Evolutionary conservation across 2,113 vertebrate species (phyloP), one percentile per base, ranked within the genome.

Genomic region (Cololabis saira): DNA sequence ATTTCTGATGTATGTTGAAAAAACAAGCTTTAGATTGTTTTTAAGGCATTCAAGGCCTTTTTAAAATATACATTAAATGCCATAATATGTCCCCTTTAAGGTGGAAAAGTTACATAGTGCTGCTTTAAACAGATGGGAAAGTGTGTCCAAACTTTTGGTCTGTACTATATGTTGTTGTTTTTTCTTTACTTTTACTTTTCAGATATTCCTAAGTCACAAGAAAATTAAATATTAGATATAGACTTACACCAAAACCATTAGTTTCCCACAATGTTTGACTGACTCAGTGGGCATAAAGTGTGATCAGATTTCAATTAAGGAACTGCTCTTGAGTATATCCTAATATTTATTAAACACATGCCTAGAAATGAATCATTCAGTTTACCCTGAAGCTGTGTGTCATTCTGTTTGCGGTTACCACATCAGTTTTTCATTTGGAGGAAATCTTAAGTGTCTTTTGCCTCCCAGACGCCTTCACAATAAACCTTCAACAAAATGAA

Each of bases 221-320:
- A 37, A 37, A 37, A 37, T 37, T 1, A 7, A 37, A 37, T 11
- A 37, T 37, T 37, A 37, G 33, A 37, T 9, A 27, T 27, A 37
- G 6, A 7, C 33, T 37, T 37, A 37, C 33, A 37, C 33, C 33
- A 27, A 27, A n/a, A 12, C 76, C 49, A 54, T 68, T n/a, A 45
- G 18, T 19, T 76, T 72, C 42, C 47, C 45, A 19, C 17, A 7
- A 18, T 42, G 61, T 76, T 78, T 78, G 68, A 54, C 43, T 70
- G 30, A 40, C 27, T 17, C 21, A 76, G 64, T 58, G 37, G 42
- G 13, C 55, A 64, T 82, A 63, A 55, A 66, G 49, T 77, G 41
- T 68, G 73, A 81, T 72, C 17, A 9, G 66, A 78, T 71, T 41
- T 48, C 80, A 83, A 84, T 71, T 44, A 65, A 65, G 30, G 41